Conservation (phyloP, 2,888 invertebrate genomes). For the Drosophila mayaguana region DNA sequence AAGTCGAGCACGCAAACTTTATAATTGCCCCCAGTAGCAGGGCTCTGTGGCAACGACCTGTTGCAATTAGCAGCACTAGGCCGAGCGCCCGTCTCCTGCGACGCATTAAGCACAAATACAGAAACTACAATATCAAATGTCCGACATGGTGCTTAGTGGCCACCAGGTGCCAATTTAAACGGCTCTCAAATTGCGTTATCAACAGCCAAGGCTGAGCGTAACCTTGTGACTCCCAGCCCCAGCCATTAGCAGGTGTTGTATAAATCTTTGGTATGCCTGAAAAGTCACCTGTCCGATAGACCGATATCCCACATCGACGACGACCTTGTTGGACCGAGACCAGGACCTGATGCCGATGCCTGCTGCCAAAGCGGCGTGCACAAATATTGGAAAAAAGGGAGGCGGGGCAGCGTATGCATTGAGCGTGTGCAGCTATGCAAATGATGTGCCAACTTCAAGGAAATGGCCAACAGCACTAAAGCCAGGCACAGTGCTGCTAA, state of each 20-base stretch:
- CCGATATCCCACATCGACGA: conserved; percentile 28
- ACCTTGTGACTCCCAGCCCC: background rate
- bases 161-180: conserved; percentile 30
- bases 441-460: conserved; percentile 50
- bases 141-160: conserved; percentile 19
- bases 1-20: conserved; percentile 17
- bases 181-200: conserved; percentile 18
- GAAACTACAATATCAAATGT: conserved; percentile 8
- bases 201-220: conserved; percentile 19
- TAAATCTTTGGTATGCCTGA: conserved; percentile 50
- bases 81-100: conserved; percentile 19
- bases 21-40: conserved; percentile 16
- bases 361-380: conserved; percentile 40
- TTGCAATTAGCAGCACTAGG: conserved; percentile 38
- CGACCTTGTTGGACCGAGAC: conserved; percentile 2
- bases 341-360: conserved; percentile 5
- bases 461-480: conserved; percentile 23
- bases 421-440: conserved; percentile 46
- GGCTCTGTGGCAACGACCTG: conserved; percentile 15
- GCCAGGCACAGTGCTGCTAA: conserved; percentile 1
- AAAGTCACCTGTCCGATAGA: conserved; percentile 24
- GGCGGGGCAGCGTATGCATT: background rate
- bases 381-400: conserved; percentile 30
- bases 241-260: conserved; percentile 57
- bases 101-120: conserved; percentile 9